A percentile compares a stretch with the other conserved stretches of the same genome.
Conservation (phyloP, 2,113 vertebrate genomes). For the Prolemur simus region DNA sequence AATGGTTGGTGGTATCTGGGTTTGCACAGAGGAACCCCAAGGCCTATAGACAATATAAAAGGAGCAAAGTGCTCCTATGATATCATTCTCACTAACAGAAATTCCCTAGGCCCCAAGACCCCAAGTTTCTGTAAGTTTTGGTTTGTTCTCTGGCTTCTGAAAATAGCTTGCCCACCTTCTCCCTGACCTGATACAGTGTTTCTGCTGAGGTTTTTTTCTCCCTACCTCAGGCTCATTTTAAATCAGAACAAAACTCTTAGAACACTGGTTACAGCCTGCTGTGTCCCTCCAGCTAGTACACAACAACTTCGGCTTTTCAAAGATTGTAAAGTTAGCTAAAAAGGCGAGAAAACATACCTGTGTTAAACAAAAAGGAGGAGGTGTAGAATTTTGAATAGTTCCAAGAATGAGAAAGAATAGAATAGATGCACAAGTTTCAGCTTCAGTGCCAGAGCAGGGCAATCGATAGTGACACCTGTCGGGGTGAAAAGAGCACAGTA, state of each 20-base stretch:
- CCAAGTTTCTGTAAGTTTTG: background rate
- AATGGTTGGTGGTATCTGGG: background rate
- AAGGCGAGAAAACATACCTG: slow-evolving; percentile 16
- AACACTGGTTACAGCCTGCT: slow-evolving; percentile 44
- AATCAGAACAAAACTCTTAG: slow-evolving; percentile 53
- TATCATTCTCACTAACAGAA: background rate
- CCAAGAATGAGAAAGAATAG: background rate
- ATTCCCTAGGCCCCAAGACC: too few species aligned
- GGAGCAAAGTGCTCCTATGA: background rate
- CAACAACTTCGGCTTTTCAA: slow-evolving; percentile 35
- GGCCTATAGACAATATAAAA: background rate
- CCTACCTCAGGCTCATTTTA: slow-evolving; percentile 26
- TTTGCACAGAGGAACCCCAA: background rate
- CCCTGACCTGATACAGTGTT: background rate
- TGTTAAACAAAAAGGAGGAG: background rate
- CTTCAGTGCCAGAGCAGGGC: background rate
- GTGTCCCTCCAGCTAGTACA: slow-evolving; percentile 53
- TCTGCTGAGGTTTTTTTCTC: background rate
- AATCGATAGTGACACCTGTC: background rate
- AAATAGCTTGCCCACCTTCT: slow-evolving; percentile 43
- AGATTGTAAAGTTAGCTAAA: slow-evolving; percentile 36
- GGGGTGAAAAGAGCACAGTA: background rate
- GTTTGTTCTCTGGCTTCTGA: background rate
- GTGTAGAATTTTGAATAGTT: slow-evolving; percentile 25
- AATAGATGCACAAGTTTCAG: background rate